phyloP scores from a whole-genome alignment of 2,797 vertebrate genomes.

The Enoplosus armatus region DNA sequence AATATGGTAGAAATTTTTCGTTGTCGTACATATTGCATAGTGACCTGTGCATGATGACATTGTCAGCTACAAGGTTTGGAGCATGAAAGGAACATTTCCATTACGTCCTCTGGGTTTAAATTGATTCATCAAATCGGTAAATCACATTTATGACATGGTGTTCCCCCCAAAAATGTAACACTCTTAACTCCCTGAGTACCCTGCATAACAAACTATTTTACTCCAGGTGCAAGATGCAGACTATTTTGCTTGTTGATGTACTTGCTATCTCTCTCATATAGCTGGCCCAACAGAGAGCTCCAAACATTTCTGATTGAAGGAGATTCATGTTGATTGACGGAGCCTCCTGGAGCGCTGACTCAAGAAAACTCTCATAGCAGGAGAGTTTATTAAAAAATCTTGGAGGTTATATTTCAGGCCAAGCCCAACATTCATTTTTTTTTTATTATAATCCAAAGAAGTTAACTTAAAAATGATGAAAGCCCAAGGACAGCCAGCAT shows the following conservation, averaged over 20 bases:
- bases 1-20: conserved; percentile 62
- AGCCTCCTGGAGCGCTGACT: conserved; percentile 48
- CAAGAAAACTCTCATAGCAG: conserved; percentile 31
- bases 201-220: background rate
- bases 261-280: background rate
- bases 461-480: conserved; percentile 41
- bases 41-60: conserved; percentile 54
- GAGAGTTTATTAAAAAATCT: conserved; percentile 44
- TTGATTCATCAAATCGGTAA: background rate
- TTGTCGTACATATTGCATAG: conserved; percentile 65
- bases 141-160: conserved; percentile 9
- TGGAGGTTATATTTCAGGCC: conserved; percentile 19
- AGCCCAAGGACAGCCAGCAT: background rate
- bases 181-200: background rate
- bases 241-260: background rate
- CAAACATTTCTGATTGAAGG: conserved; percentile 50
- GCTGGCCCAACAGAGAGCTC: conserved; percentile 7
- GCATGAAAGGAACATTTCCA: conserved; percentile 32
- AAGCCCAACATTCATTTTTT: conserved; percentile 26
- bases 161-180: background rate
- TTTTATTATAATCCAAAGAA: conserved; percentile 39
- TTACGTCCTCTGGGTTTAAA: background rate
- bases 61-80: conserved; percentile 39
- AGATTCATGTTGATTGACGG: conserved; percentile 67
- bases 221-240: background rate